Evolutionary conservation across 2,113 vertebrate species (phyloP).

Genomic region (Aegotheles bennettii): DNA sequence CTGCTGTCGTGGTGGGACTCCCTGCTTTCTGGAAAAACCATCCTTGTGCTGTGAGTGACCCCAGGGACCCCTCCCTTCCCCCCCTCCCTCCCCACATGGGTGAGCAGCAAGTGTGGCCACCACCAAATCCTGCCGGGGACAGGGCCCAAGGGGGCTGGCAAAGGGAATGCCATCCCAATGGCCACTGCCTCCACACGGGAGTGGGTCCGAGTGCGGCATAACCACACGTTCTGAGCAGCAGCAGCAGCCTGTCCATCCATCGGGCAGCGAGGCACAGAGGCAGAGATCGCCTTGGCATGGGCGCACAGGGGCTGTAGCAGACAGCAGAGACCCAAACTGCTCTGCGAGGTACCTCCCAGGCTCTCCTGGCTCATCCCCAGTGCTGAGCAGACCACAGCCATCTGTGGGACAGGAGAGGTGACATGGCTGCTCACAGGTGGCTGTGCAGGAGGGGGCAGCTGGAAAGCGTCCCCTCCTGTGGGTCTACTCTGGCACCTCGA

Average conservation of each 20-base stretch:
- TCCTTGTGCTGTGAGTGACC: neutral
- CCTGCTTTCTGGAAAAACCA: neutral
- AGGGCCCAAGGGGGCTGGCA: neutral
- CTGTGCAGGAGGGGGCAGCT: no score
- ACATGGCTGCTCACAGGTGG: neutral
- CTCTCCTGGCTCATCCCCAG: neutral
- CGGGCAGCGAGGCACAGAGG: fast-evolving
- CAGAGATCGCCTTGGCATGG: neutral
- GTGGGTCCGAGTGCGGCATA: neutral
- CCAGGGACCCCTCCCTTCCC: neutral
- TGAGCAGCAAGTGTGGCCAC: neutral
- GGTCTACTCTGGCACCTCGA: fast-evolving
- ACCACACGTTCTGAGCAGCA: neutral
- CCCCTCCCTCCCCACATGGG: neutral
- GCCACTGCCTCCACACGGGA: fast-evolving
- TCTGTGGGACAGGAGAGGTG: neutral
- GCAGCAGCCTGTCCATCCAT: neutral
- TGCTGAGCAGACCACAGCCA: fast-evolving
- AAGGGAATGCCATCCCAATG: fast-evolving
- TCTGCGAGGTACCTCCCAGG: fast-evolving
- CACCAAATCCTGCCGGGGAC: neutral
- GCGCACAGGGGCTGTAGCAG: no score
- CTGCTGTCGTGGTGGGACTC: fast-evolving
- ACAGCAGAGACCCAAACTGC: neutral
- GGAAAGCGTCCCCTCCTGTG: fast-evolving